Evolutionary conservation across 1,140 invertebrate genomes (phyloP), one percentile per base, ranked within the genome.

Genomic region (Drosophila sucinea): DNA sequence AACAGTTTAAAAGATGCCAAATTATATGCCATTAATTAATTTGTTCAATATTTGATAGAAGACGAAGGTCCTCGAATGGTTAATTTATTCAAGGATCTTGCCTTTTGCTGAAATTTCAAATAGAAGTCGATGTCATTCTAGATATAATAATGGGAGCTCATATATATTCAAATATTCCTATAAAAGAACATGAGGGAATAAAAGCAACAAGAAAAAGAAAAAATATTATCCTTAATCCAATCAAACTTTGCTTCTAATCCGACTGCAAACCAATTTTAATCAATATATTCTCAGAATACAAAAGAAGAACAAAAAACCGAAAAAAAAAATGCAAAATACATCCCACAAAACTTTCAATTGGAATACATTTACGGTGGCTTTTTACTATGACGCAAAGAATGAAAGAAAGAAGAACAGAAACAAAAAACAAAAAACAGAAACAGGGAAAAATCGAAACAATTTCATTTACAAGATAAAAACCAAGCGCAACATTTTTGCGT

Each of bases 321-420:
- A 47, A 47, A 47, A 1, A 23, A 60, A 38, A 67, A 72, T 44
- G 27, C 8, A 47, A 47, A 47, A 47, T 47, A 47, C 30, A 33
- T 35, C 35, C 54, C 60, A 68, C 55, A 69, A 32, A 69, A 56
- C 69, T 70, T 70, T 63, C 44, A 65, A 74, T 74, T 65, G 67
- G 41, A 64, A 70, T 44, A 73, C 51, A 68, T 68, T 68, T 68
- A 44, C 47, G 17, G 17, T 33, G 32, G 38, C 47, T 56, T 27
- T 54, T 35, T 38, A 56, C 23, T 57, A 27, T 38, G 32, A 54
- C 51, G 55, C 33, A 61, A 70, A 55, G 61, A 61, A n/a, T 51
- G 33, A 51, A 38, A 27, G 58, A 64, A 33, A 38, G 56, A 27
- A 17, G 25, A 38, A 25, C 17, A 51, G 30, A 40, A 54, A 55